Evolutionary conservation across 2,797 vertebrate genomes (phyloP).

Genomic region (Pipistrellus pygmaeus): DNA sequence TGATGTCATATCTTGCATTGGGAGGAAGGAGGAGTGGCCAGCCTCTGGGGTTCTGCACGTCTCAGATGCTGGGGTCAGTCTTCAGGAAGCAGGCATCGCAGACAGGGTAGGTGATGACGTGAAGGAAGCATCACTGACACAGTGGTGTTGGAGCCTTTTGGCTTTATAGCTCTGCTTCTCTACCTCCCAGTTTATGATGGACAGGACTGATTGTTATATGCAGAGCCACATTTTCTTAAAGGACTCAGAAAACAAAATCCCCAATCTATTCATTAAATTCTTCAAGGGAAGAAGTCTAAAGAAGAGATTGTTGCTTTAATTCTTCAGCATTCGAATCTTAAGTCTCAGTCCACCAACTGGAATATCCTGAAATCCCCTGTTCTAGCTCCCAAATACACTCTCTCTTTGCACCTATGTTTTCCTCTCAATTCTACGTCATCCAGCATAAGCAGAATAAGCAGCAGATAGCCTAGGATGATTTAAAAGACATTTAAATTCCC

Average conservation of each 20-base stretch:
- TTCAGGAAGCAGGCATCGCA: neutral
- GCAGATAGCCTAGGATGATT: neutral
- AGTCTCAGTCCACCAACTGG: neutral
- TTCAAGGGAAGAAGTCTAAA: neutral
- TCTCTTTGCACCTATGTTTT: neutral
- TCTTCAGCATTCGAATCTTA: neutral
- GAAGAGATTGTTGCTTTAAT: neutral
- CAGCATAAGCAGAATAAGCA: neutral
- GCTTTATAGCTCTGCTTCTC: neutral
- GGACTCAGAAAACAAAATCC: neutral
- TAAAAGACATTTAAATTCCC: constrained; percentile 12
- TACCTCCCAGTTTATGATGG: neutral
- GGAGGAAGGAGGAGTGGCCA: neutral
- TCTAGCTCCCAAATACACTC: neutral
- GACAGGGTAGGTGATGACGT: no score
- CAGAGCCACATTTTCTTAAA: constrained; percentile 36
- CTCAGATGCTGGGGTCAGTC: neutral
- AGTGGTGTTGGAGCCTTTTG: neutral
- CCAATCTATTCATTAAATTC: neutral
- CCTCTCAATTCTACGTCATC: neutral
- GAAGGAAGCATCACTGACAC: no score
- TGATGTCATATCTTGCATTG: neutral
- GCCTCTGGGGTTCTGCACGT: neutral
- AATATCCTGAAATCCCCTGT: neutral
- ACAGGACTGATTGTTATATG: neutral